Evolutionary conservation across 2,888 invertebrate genomes (phyloP).

Genomic region (Tineola bisselliella): DNA sequence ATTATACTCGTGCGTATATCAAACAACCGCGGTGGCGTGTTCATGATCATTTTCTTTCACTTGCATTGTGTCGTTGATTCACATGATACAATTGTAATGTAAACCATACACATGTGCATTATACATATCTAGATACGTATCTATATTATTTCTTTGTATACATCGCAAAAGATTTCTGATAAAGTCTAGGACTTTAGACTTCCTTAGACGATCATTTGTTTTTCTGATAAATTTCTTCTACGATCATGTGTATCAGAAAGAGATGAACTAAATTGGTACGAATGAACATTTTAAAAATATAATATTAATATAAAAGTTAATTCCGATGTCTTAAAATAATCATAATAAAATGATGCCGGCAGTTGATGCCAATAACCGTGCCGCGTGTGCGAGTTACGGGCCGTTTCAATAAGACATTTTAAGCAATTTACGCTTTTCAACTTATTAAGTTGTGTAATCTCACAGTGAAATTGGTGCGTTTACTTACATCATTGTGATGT

Average conservation of each 20-base stretch:
- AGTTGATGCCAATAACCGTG: constrained; percentile 1
- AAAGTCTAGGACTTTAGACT: too few relatives aligned
- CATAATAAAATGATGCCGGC: not conserved
- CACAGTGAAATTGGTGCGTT: constrained; percentile 11
- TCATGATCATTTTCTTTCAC: not conserved
- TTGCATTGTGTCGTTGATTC: not conserved
- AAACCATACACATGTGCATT: too few relatives aligned
- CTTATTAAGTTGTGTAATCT: not conserved
- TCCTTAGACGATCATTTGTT: too few relatives aligned
- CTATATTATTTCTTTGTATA: too few relatives aligned
- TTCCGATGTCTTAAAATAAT: not conserved
- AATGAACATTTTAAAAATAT: too few relatives aligned
- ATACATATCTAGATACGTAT: too few relatives aligned
- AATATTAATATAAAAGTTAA: too few relatives aligned
- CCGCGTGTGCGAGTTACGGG: constrained; percentile 2
- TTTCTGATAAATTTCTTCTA: too few relatives aligned
- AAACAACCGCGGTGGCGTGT: not conserved
- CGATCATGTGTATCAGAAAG: too few relatives aligned
- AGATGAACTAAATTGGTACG: too few relatives aligned
- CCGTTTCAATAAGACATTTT: not conserved
- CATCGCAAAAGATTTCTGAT: too few relatives aligned
- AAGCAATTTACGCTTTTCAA: not conserved
- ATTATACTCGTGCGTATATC: not conserved
- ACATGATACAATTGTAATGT: not conserved
- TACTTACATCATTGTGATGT: constrained; percentile 11